A percentile compares a stretch with the other conserved stretches of the same genome.
Evolutionary conservation across 2,113 vertebrate species (phyloP).

Genomic region (Colinus virginianus): DNA sequence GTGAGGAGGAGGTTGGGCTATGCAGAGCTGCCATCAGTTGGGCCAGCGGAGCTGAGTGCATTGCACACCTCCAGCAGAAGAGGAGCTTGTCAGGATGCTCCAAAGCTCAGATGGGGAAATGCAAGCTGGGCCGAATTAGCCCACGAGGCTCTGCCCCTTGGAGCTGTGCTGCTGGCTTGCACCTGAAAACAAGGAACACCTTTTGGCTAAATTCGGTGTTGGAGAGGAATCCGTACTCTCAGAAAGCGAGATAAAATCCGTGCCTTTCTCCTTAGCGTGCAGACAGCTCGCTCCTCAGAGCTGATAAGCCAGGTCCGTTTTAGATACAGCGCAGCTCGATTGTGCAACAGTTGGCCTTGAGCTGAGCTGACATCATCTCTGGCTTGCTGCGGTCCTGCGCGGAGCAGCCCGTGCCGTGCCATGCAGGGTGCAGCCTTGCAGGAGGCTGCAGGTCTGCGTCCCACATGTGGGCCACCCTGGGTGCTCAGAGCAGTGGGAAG

Average conservation of each 20-base stretch:
- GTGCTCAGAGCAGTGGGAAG: conserved; percentile 20
- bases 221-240: background rate
- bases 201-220: background rate
- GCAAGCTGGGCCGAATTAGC: background rate
- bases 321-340: rapidly evolving
- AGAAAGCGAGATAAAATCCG: background rate
- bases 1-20: rapidly evolving
- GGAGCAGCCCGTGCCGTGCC: background rate
- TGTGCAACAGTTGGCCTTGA: conserved; percentile 29
- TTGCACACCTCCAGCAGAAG: rapidly evolving
- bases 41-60: rapidly evolving
- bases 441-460: conserved; percentile 39
- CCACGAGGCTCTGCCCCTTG: background rate
- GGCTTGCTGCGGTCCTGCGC: background rate
- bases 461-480: conserved; percentile 62
- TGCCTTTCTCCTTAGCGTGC: background rate
- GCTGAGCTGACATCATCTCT: conserved; percentile 20
- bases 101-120: background rate
- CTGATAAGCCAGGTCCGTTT: background rate
- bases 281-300: background rate
- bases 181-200: background rate
- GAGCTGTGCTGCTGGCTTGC: background rate
- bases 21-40: background rate
- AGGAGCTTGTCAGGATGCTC: background rate
- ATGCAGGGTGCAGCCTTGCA: background rate